Conservation (phyloP, 2,888 invertebrate genomes). For the Coecobrya sp. region DNA sequence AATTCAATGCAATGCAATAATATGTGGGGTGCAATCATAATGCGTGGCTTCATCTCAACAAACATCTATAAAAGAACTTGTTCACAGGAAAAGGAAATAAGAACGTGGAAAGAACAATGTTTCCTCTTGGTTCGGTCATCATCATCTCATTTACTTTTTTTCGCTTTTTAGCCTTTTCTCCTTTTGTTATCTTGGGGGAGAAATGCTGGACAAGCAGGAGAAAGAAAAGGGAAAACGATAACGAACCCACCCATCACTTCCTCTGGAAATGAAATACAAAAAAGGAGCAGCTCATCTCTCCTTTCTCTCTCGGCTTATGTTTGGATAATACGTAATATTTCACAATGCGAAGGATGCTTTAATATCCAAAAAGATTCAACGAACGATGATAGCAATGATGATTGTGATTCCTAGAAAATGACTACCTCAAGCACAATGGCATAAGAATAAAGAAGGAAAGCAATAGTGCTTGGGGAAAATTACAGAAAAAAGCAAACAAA, state of each 20-base stretch:
- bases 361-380: constrained; percentile 21
- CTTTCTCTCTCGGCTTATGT: neutral
- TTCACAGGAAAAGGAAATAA: constrained; percentile 60
- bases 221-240: constrained; percentile 65
- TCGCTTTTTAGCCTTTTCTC: constrained; percentile 53
- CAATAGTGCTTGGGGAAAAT: constrained; percentile 51
- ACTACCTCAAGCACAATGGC: constrained; percentile 75
- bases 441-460: constrained; percentile 46
- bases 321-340: too few relatives aligned
- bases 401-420: constrained; percentile 79
- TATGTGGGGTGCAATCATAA: constrained; percentile 70
- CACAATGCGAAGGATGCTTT: neutral
- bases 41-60: constrained; percentile 66
- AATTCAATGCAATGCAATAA: constrained; percentile 39
- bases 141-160: constrained; percentile 75
- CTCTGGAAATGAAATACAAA: constrained; percentile 61
- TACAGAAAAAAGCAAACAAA: constrained; percentile 76
- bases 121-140: constrained; percentile 66
- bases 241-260: constrained; percentile 74
- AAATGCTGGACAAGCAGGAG: constrained; percentile 37
- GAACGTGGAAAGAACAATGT: constrained; percentile 60
- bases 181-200: constrained; percentile 60
- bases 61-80: constrained; percentile 46
- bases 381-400: constrained; percentile 20
- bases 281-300: constrained; percentile 51